A percentile compares a stretch with the other conserved stretches of the same genome.
Conservation (phyloP, 2,113 vertebrate species). For the Rhineura floridana region DNA sequence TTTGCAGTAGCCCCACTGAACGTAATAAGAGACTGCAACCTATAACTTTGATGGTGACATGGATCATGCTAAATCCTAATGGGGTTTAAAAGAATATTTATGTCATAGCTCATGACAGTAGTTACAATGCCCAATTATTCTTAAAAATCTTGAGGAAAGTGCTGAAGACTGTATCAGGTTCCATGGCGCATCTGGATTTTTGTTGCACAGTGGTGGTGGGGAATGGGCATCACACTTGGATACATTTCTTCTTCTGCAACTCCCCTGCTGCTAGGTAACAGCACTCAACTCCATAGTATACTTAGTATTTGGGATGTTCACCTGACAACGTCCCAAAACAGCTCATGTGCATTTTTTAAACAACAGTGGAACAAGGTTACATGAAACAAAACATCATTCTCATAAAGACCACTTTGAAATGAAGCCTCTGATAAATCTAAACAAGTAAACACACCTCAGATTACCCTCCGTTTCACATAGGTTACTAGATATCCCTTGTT, state of each 20-base stretch:
- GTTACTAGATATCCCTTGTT: not conserved
- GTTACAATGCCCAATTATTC: not conserved
- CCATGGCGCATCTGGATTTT: not conserved
- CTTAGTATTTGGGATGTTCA: not conserved
- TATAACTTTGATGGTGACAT: not conserved
- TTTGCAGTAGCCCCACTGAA: not conserved
- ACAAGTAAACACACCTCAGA: not conserved
- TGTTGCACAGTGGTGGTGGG: not conserved
- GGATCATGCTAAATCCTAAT: not conserved
- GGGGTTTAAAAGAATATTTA: not conserved
- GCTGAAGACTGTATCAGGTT: not conserved
- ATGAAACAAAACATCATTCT: not conserved
- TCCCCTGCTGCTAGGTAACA: not conserved
- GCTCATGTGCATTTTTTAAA: not conserved
- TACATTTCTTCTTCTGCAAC: not conserved
- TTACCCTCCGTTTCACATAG: not conserved
- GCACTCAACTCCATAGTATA: not conserved
- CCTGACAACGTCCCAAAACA: too few relatives aligned
- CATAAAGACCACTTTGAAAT: not conserved
- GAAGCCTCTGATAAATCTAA: not conserved
- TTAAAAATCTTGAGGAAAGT: not conserved
- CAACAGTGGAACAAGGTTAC: not conserved
- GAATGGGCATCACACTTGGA: not conserved
- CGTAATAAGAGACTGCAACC: not conserved
- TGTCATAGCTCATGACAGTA: not conserved